These are phyloP conservation scores for Salmo trutta DNA, from an alignment of 2,797 vertebrate species.

Conservation along the genomic window DNA sequence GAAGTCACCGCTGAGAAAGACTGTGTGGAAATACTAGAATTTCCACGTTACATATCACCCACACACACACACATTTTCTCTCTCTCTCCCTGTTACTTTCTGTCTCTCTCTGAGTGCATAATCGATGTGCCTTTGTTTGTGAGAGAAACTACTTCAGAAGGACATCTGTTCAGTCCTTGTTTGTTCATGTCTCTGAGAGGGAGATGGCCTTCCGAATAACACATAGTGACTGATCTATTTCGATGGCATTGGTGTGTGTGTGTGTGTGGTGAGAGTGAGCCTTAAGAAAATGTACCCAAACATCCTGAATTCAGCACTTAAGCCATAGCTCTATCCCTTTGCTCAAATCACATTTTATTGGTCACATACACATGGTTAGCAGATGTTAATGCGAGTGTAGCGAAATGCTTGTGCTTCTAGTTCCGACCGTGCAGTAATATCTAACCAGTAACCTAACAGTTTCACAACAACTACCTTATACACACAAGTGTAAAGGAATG, in stretches of 20 bases:
- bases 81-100: background rate
- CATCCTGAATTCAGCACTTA: conserved; percentile 1
- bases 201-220: background rate
- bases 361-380: too few species aligned
- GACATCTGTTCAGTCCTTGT: background rate
- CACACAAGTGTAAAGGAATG: too few species aligned
- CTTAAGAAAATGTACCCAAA: background rate
- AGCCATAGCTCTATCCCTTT: background rate
- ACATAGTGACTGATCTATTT: background rate
- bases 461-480: too few species aligned
- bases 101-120: background rate
- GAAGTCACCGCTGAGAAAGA: conserved; percentile 26
- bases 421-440: too few species aligned
- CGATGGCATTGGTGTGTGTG: background rate
- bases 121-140: background rate
- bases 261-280: conserved; percentile 4
- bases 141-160: background rate
- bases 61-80: background rate
- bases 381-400: too few species aligned
- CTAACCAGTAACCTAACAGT: too few species aligned
- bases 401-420: too few species aligned
- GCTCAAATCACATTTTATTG: too few species aligned
- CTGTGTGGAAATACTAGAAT: background rate
- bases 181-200: background rate
- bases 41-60: background rate